Evolutionary conservation across 2,113 vertebrate genomes (phyloP), one percentile per base, ranked within the genome.

Genomic region (Apeltes quadracus): DNA sequence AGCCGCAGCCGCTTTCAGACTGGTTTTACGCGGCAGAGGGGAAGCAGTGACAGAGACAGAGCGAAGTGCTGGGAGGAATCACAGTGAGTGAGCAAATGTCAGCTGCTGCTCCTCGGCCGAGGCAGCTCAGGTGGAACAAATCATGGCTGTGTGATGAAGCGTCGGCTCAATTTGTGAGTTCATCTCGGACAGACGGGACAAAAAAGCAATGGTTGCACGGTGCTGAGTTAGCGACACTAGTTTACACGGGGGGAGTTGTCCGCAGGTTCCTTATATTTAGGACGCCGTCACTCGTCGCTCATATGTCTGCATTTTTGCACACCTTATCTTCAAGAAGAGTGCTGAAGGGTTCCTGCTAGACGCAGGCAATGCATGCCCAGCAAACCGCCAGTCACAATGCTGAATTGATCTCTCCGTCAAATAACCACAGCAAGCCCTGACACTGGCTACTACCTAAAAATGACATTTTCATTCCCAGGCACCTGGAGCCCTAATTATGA

Each of bases 81-180:
- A 34, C 32, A 7, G 32, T 34, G 62, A 64, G 69, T 55, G 77
- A 77, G 72, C 70, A 83, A 87, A 89, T 85, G 86, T 90, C 85
- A 82, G 65, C 36, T 38, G 65, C 36, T 38, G 54, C 67, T 77
- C 81, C 76, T 83, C 57, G 3, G 75, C n/a, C 75, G 78, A 81
- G 41, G 27, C 51, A 27, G 51, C 51, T 27, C 25, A 13, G 18
- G 15, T 44, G 61, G 61, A 61, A 72, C 78, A 76, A 78, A 59
- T 23, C 11, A 51, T 4, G 57, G 50, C 43, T 66, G 44, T 22
- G 46, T 5, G 63, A 83, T 70, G 72, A 62, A 79, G 69, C 54
- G 29, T 56, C 15, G 2, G 69, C 61, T 84, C 84, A 74, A 43
- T 53, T 22, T 69, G 22, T 62, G 58, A 81, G 71, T 86, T 82